Base-by-base conservation (phyloP, 1,140 invertebrate genomes). In the Drosophila tsacasi region DNA sequence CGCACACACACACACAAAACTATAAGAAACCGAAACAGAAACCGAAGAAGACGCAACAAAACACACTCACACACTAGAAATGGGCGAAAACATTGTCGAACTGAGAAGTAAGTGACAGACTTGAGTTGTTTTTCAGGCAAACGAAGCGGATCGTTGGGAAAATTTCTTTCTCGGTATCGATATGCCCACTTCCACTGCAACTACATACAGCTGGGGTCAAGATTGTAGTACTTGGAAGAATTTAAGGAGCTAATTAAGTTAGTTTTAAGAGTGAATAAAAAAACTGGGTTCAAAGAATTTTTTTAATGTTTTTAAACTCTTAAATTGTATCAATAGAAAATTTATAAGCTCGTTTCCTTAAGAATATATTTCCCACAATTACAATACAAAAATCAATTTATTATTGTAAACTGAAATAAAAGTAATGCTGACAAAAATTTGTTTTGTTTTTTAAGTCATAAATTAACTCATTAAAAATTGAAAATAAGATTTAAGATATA, bases 121-220 rank as follows among this genome's bases (percentile, higher is more conserved):
- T 73, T 60, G 44, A 60, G 54, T 63, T 79, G 54, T 39, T 79
- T 42, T 65, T 59, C 59, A 57, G 47, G 62, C 76, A 80, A 80
- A 39, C 77, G 60, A 83, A 83, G 74, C 83, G 79, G 74, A 78
- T 78, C 79, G 82, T 84, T 84, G 85, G 81, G 81, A 81, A 90
- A 73, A 89, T 90, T 75, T 84, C 55, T 55, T 73, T 85, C 68
- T 69, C 46, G 64, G 64, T 60, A 76, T 83, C 75, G 71, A 62
- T 73, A 77, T 47, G 32, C 49, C 64, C 71, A 42, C 59, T 64
- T 47, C 69, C 44, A 27, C 25, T 0, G 15, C 54, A 12, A 57
- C 54, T 25, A 25, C 10, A 39, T 1, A 57, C 35, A 57, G 21
- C 21, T 25, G 54, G 17, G 35, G 54, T 39, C 54, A 17, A 55